Percentiles rank a stretch among this genome's conserved stretches.
Conservation (phyloP, 2,113 vertebrate species). For the Carassius carassius region DNA sequence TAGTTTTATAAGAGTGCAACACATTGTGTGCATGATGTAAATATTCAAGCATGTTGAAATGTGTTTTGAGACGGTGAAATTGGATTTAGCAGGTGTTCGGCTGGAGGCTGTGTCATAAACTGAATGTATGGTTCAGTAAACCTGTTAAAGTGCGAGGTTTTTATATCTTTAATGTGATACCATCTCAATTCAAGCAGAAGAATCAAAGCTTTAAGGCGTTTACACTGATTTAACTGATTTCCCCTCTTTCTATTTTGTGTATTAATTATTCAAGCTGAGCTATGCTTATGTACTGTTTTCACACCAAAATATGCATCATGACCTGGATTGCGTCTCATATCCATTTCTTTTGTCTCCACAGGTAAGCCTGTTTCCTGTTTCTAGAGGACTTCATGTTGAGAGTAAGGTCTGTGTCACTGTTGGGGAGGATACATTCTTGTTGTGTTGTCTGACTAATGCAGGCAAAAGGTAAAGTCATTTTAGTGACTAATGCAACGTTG, state of each 20-base stretch:
- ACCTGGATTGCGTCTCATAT: conserved; percentile 5
- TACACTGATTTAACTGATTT: background rate
- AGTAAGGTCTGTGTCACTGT: conserved; percentile 34
- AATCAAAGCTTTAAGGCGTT: background rate
- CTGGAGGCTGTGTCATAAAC: background rate
- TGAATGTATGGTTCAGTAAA: conserved; percentile 27
- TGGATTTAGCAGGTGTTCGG: conserved; percentile 13
- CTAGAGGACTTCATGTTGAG: conserved; percentile 36
- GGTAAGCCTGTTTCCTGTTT: conserved; percentile 52
- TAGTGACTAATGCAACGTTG: conserved; percentile 37
- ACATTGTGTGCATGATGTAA: background rate
- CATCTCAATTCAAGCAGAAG: background rate
- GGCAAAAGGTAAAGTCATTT: conserved; percentile 47
- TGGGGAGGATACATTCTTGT: conserved; percentile 33
- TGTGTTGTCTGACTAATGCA: conserved; percentile 12
- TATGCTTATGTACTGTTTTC: background rate
- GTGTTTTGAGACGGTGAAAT: conserved; percentile 10
- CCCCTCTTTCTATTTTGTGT: background rate
- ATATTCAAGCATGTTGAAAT: conserved; percentile 15
- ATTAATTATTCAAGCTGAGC: conserved; percentile 9
- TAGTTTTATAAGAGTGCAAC: background rate
- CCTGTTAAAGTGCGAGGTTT: conserved; percentile 8
- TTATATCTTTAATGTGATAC: conserved; percentile 4
- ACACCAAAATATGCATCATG: background rate
- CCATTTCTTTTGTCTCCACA: conserved; percentile 38